A percentile compares a stretch with the other conserved stretches of the same genome.
These are phyloP conservation scores for Lepidochrysops patricia DNA, from an alignment of 2,888 invertebrate species.

Conservation along the genomic window DNA sequence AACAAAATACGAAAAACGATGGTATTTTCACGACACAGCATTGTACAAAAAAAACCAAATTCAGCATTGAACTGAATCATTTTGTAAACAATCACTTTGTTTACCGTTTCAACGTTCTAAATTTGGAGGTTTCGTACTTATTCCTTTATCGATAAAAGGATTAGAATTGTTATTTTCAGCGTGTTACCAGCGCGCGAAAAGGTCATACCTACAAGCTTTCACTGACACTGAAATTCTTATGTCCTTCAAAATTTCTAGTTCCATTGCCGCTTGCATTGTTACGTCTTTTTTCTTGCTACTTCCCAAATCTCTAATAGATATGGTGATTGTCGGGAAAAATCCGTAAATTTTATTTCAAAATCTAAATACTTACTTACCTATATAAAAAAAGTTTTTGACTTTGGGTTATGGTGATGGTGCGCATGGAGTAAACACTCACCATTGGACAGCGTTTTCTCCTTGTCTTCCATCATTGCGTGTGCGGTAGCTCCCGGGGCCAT, in stretches of 20 bases:
- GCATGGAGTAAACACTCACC: slow-evolving; percentile 25
- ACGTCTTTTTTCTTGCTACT: too few species aligned
- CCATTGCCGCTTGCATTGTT: background rate
- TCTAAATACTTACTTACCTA: too few species aligned
- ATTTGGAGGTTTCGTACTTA: background rate
- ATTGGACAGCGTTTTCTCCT: slow-evolving; percentile 57
- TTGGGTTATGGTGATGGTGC: background rate
- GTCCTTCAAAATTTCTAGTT: background rate
- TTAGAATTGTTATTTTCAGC: background rate
- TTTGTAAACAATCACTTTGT: background rate
- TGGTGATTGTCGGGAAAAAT: too few species aligned
- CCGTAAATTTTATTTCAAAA: too few species aligned
- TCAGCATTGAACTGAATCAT: background rate
- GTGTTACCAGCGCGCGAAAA: background rate
- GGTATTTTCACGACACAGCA: background rate
- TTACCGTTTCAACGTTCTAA: background rate
- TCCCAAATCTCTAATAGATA: too few species aligned
- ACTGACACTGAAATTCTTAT: background rate
- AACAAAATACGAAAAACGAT: background rate
- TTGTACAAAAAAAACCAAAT: background rate
- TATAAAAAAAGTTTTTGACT: too few species aligned
- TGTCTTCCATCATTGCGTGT: slow-evolving; percentile 70
- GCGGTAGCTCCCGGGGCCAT: slow-evolving; percentile 76
- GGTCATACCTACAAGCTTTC: background rate
- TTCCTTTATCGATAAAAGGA: background rate